Base-by-base conservation (phyloP, 2,888 invertebrate genomes). In the Drosophila tanythrix region DNA sequence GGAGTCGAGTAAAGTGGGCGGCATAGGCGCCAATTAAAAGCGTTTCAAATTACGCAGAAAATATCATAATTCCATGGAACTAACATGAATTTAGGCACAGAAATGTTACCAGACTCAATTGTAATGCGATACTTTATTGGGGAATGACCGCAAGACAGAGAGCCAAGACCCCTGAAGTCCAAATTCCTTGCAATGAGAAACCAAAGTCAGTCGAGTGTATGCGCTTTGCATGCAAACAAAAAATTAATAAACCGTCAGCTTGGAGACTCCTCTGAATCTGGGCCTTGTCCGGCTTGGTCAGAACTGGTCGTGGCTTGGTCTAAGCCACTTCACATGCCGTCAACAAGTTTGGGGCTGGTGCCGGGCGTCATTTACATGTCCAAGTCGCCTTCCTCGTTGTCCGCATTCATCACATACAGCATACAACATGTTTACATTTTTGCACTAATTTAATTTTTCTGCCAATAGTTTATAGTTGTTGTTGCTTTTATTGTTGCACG, bases 41-140 rank as follows among this genome's bases (percentile, higher is more conserved):
- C 82, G 87, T 90, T 88, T 88, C 77, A 71, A 83, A 83, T 88
- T 88, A 83, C 87, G 67, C 82, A 66, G 66, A 90, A 90, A 86
- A 88, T 90, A 88, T 90, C 87, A 90, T 88, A 90, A 88, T 88
- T 88, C 87, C 89, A 71, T 82, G 90, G 90, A 88, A 88, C 77
- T 90, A 88, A 87, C 88, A 81, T 78, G 70, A 70, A 76, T 72
- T 76, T 74, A 51, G 67, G 67, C 76, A 70, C 74, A 84, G 76
- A 75, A 87, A 69, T 76, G 81, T 79, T 57, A 48, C 59, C 78
- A 71, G 71, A 80, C 81, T 70, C 74, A 66, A 78, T 81, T 60
- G 83, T 69, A 81, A 83, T 72, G 85, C 79, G 89, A 85, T 89
- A 85, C 77, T 87, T 85, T 81, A 70, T 61, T 53, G 70, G 60